Evolutionary conservation across 2,797 vertebrate genomes (phyloP), one percentile per base, ranked within the genome.

Genomic region (Arremon brunneinucha): DNA sequence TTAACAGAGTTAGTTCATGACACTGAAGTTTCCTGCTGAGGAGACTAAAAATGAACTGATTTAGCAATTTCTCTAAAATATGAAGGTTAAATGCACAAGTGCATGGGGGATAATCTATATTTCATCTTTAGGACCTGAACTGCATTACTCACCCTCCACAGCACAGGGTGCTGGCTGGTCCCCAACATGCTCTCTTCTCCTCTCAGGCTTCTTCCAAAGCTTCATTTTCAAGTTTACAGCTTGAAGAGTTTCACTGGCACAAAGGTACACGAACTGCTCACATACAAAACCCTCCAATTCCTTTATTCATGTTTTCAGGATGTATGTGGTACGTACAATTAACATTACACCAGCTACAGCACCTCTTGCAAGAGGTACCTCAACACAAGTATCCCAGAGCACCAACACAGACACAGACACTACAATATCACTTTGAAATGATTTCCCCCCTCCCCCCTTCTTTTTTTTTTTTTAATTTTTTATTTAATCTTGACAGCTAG

Each of bases 231-330:
- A 68, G 34, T n/a, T 81, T 30, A 28, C 3, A 26, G 26, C 12
- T 22, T 18, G 8, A 65, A n/a, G 4, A 74, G 35, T 24, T 46
- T 20, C 32, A 5, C 23, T 9, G 47, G 37, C 10, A 95, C n/a
- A 94, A 81, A 97, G 74, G 82, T 44, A 92, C 17, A 69, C 43
- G 30, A 94, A 95, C 88, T 30, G 41, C 94, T 93, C 75, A 59
- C 93, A 30, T 98, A 98, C 95, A 98, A 98, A 98, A 98, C 85
- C 93, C 93, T 97, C 97, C 95, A 87, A 97, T 95, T 98, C 94
- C 94, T 98, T 98, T 98, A 98, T 98, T 98, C 89, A 85, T 53
- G 78, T 94, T 92, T 95, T 87, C 95, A 95, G 91, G 93, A 97
- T 97, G 97, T 91, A 95, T 95, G 90, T 90, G 90, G 96, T 96